Conservation (phyloP, 2,888 invertebrate genomes). For the Spilarctia lutea region DNA sequence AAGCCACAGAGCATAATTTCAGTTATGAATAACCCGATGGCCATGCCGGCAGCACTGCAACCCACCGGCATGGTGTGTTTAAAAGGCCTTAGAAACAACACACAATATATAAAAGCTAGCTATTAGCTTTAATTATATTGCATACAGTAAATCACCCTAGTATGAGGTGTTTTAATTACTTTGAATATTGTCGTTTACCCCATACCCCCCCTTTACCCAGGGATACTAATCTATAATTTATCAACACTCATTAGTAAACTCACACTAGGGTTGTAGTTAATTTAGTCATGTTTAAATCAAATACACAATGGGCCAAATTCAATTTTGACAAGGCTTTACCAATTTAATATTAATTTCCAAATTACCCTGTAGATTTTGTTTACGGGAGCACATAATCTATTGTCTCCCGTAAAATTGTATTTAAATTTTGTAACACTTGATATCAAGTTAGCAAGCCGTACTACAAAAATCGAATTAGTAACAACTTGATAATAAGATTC, state of each 20-base stretch:
- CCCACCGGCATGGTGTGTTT: no score
- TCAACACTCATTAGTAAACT: background rate
- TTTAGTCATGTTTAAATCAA: constrained; percentile 1
- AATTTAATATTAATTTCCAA: constrained; percentile 10
- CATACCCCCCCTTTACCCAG: background rate
- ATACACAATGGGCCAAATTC: background rate
- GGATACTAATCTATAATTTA: background rate
- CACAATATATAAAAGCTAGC: background rate
- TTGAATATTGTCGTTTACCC: background rate
- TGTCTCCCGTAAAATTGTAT: background rate
- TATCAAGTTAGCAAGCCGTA: background rate
- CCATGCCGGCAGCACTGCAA: no score
- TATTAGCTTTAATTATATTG: background rate
- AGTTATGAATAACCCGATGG: no score
- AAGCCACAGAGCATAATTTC: no score
- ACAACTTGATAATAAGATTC: background rate
- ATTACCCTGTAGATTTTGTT: constrained; percentile 21
- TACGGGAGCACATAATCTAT: background rate
- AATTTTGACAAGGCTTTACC: constrained; percentile 6
- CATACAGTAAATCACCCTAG: background rate
- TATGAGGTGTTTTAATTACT: background rate
- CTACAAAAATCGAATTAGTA: constrained; percentile 1
- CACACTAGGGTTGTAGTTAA: background rate
- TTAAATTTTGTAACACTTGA: background rate
- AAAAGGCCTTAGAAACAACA: background rate